A percentile compares a stretch with the other conserved stretches of the same genome.
phyloP scores from a whole-genome alignment of 2,113 vertebrate species.

The Nothoprocta pentlandii region DNA sequence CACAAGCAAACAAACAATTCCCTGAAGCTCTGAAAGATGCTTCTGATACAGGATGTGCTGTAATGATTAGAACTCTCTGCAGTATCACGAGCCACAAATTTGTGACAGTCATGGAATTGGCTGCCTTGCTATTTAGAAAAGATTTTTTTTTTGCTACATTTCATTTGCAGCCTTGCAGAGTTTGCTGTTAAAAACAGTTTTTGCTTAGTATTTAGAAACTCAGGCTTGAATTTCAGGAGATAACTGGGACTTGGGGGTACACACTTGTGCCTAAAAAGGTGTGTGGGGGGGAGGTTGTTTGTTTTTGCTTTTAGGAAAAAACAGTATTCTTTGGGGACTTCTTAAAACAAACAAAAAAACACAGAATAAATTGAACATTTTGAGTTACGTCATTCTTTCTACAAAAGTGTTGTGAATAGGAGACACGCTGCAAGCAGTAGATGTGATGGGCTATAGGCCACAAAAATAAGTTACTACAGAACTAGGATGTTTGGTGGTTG shows the following conservation, averaged over 20 bases:
- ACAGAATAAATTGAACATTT: neutral
- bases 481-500: neutral
- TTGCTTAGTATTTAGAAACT: neutral
- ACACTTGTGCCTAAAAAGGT: neutral
- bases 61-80: neutral
- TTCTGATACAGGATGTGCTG: neutral
- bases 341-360: neutral
- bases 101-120: neutral
- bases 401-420: neutral
- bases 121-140: neutral
- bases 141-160: neutral
- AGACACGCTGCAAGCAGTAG: neutral
- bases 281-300: neutral
- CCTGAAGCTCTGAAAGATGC: neutral
- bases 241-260: neutral
- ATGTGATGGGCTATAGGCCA: neutral
- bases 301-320: neutral
- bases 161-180: neutral
- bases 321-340: neutral
- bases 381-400: neutral
- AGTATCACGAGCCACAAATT: neutral
- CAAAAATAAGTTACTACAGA: neutral
- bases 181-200: neutral
- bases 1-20: slow-evolving; percentile 10
- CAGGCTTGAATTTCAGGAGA: neutral